Evolutionary conservation across 2,797 vertebrate species (phyloP).

Genomic region (Threskiornis aethiopicus): DNA sequence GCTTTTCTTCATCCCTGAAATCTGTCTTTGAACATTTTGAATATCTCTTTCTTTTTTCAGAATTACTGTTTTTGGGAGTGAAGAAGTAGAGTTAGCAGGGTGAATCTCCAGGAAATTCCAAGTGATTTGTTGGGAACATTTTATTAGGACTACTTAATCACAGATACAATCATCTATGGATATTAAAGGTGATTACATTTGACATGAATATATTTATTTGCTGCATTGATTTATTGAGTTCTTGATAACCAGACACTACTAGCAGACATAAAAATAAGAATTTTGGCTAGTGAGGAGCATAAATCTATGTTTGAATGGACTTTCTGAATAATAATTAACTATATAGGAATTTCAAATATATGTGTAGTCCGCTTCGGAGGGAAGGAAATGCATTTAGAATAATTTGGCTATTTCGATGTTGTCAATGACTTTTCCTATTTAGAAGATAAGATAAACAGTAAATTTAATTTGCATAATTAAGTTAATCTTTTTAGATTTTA

Average conservation of each 20-base stretch:
- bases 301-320: background rate
- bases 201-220: background rate
- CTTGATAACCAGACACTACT: background rate
- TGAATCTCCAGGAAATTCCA: background rate
- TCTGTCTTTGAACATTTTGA: background rate
- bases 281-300: background rate
- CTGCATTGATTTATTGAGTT: background rate
- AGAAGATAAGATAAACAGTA: conserved; percentile 57
- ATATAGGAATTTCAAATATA: background rate
- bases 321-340: background rate
- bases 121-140: background rate
- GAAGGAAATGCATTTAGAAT: conserved; percentile 31
- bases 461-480: conserved; percentile 69
- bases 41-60: background rate
- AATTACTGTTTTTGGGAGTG: background rate
- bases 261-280: background rate
- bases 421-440: conserved; percentile 63
- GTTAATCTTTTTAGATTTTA: conserved; percentile 68
- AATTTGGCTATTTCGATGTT: conserved; percentile 36
- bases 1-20: background rate
- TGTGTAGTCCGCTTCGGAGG: conserved; percentile 3
- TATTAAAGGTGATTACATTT: background rate
- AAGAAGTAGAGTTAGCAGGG: background rate
- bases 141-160: background rate
- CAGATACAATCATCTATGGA: background rate